These are phyloP conservation scores for Perognathus longimembris DNA, from an alignment of 2,113 vertebrate species.

Conservation along the genomic window DNA sequence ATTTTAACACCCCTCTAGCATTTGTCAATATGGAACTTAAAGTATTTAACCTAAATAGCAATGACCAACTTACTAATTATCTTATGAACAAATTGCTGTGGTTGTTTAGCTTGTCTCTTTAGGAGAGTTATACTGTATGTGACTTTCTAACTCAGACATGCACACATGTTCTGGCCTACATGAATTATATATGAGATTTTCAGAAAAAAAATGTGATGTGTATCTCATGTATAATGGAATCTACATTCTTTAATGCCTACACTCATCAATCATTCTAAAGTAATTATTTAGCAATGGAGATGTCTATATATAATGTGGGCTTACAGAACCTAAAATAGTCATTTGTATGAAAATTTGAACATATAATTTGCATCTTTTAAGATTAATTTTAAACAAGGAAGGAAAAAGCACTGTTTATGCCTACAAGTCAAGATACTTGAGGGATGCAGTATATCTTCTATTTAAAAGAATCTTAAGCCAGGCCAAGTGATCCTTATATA, in stretches of 20 bases:
- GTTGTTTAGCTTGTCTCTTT: not conserved
- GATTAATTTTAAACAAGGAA: conserved; percentile 38
- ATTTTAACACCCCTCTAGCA: conserved; percentile 26
- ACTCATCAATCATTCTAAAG: conserved; percentile 12
- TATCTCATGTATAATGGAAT: conserved; percentile 10
- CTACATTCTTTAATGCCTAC: conserved; percentile 31
- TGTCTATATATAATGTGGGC: not conserved
- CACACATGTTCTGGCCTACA: not conserved
- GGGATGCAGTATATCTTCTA: not conserved
- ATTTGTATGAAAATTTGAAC: not conserved
- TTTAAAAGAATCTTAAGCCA: conserved; percentile 40
- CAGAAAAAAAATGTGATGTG: conserved; percentile 9
- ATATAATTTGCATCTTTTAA: conserved; percentile 46
- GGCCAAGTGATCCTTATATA: not conserved
- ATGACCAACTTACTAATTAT: not conserved
- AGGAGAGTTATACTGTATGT: not conserved
- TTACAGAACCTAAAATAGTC: not conserved
- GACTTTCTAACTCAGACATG: conserved; percentile 42
- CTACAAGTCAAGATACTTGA: not conserved
- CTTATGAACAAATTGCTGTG: conserved; percentile 21
- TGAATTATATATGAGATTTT: conserved; percentile 15
- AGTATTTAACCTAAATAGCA: conserved; percentile 14
- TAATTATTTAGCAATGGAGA: conserved; percentile 1
- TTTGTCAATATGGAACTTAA: conserved; percentile 31
- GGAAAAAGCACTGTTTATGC: not conserved